Percentiles rank a stretch among this genome's conserved stretches.
phyloP scores from a whole-genome alignment of 2,113 vertebrate genomes.

The Herpailurus yagouaroundi region DNA sequence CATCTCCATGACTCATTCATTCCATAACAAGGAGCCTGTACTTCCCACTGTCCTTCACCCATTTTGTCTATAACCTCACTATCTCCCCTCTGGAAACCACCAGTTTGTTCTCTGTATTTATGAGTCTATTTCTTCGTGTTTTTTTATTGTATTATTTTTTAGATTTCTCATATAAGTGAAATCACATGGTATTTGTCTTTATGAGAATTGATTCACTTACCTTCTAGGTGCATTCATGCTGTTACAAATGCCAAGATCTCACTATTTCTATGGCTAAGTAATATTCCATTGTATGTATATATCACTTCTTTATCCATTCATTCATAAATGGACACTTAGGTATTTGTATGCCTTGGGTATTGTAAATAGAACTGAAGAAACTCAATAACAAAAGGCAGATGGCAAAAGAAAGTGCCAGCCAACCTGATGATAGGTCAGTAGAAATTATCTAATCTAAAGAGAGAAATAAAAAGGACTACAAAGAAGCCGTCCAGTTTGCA shows the following conservation, averaged over 20 bases:
- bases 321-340: neutral
- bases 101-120: too few relatives aligned
- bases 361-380: neutral
- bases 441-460: neutral
- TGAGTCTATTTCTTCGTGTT: neutral
- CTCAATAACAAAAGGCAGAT: neutral
- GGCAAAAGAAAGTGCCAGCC: neutral
- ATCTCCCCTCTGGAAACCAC: too few relatives aligned
- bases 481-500: neutral
- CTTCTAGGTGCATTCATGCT: neutral
- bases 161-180: neutral
- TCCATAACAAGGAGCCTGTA: too few relatives aligned
- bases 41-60: too few relatives aligned
- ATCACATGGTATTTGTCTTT: neutral
- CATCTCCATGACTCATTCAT: too few relatives aligned
- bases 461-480: neutral
- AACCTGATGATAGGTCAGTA: neutral
- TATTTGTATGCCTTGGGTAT: neutral
- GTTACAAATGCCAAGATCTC: neutral
- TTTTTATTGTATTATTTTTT: neutral
- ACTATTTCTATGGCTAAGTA: neutral
- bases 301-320: neutral
- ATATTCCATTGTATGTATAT: neutral
- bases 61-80: too few relatives aligned
- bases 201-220: neutral